Evolutionary conservation across 2,797 vertebrate species (phyloP).

Genomic region (Coregonus suidteri): DNA sequence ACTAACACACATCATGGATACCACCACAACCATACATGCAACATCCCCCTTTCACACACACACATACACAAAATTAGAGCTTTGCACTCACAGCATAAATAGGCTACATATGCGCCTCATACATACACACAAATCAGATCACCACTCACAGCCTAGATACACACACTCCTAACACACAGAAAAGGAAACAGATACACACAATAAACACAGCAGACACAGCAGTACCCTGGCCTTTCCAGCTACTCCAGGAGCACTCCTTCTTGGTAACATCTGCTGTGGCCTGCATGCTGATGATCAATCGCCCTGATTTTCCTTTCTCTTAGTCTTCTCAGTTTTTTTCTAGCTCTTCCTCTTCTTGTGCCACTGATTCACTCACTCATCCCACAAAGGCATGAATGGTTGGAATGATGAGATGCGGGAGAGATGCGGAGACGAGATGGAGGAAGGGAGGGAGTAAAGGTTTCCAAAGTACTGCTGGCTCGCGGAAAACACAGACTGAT

Average conservation of each 20-base stretch:
- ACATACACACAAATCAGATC: too few species aligned
- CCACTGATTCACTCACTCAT: conserved; percentile 78
- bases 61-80: background rate
- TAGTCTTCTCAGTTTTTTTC: conserved; percentile 38
- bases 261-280: conserved; percentile 79
- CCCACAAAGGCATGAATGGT: conserved; percentile 80
- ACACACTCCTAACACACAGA: conserved; percentile 7
- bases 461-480: conserved; percentile 75
- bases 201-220: conserved; percentile 59
- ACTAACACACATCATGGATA: background rate
- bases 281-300: conserved; percentile 86
- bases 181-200: background rate
- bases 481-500: conserved; percentile 80
- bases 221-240: conserved; percentile 99
- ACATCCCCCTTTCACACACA: background rate
- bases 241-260: conserved; percentile 95
- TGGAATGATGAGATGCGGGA: conserved; percentile 43
- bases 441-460: conserved; percentile 57
- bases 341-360: conserved; percentile 53
- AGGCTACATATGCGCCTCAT: too few species aligned
- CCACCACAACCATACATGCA: conserved; percentile 10
- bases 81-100: background rate
- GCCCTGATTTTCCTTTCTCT: background rate
- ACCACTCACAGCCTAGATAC: too few species aligned
- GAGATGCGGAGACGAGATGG: conserved; percentile 18